Evolutionary conservation across 1,140 invertebrate species (phyloP), one percentile per base, ranked within the genome.

Genomic region (Harpegnathos saltator): DNA sequence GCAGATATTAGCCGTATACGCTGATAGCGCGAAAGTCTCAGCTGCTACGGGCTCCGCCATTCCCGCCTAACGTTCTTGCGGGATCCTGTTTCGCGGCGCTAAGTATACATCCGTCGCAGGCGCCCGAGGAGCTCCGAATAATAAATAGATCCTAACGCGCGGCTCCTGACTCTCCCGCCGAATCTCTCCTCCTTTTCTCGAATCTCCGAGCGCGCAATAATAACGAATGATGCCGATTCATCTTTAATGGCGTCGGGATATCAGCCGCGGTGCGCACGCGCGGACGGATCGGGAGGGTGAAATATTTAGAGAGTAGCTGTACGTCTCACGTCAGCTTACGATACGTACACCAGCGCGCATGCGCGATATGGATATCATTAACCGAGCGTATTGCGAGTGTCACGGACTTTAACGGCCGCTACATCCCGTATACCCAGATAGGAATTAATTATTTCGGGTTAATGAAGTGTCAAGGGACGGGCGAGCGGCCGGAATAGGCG

Each of bases 391-490:
- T 89, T 89, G 88, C 87, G 78, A 85, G 56, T 88, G 87, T 88
- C 87, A 88, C 68, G 83, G 78, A 89, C 86, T 88, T 89, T 89
- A 89, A 89, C 83, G 83, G 81, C 83, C 73, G 78, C 72, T 54
- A 87, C 59, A 85, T 88, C 85, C 85, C 81, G 73, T 63, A 63
- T 17, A 84, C 74, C 85, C 78, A 77, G 86, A 88, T 89, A 85
- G 86, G 38, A 89, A 89, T 89, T 89, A 89, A 88, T 89, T 89
- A 89, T 89, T 89, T 89, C 83, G 29, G 33, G 72, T 78, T 89
- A 89, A 89, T 89, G 86, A 89, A 89, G 87, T 89, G 87, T 89
- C 87, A 89, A 85, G 65, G 75, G 80, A 86, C 59, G 52, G 78
- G 83, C 65, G 59, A 33, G 29, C 81, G 80, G 26, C 26, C 33